phyloP scores from a whole-genome alignment of 2,113 vertebrate species.

The Carettochelys insculpta region DNA sequence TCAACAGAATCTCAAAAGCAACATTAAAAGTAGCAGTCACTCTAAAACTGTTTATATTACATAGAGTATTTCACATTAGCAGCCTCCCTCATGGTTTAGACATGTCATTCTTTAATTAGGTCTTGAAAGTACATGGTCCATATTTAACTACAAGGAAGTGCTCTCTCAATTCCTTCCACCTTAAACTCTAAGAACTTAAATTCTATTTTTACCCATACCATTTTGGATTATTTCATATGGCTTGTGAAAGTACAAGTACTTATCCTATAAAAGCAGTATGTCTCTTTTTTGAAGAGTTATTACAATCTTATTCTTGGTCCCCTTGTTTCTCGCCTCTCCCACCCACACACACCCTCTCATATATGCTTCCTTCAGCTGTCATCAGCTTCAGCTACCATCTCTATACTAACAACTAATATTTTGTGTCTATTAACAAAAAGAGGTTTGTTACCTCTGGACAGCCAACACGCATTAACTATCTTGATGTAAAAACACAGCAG shows the following conservation, averaged over 20 bases:
- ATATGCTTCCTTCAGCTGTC: neutral
- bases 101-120: neutral
- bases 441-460: neutral
- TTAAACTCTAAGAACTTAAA: neutral
- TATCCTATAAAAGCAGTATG: neutral
- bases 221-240: neutral
- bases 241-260: neutral
- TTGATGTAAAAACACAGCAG: neutral
- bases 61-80: neutral
- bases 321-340: neutral
- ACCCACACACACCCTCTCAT: neutral
- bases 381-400: neutral
- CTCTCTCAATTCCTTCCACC: neutral
- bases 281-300: neutral
- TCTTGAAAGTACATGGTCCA: neutral
- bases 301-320: neutral
- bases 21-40: neutral
- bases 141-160: neutral
- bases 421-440: neutral
- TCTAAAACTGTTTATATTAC: neutral
- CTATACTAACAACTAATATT: neutral
- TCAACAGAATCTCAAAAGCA: neutral
- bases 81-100: neutral
- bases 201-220: neutral
- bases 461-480: neutral